Base-by-base conservation (phyloP, 2,888 invertebrate genomes). In the Atethmia centrago region DNA sequence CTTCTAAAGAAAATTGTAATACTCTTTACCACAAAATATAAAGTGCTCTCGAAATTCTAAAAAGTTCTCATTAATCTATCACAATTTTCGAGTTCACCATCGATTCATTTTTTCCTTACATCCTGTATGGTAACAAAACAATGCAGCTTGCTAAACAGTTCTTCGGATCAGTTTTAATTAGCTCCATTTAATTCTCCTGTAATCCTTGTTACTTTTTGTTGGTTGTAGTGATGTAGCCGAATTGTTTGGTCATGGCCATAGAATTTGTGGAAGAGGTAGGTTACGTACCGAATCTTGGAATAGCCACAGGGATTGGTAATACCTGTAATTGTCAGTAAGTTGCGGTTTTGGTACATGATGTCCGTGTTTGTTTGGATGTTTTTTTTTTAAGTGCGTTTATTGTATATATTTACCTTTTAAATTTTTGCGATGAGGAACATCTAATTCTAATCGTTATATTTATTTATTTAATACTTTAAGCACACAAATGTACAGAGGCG, bases 101-200 rank as follows among this genome's bases (percentile, higher is more conserved):
- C 16, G 9, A 58, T 56, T 12, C 16, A 25, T 71, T 73, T 77
- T 84, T 77, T 65, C 61, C 36, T 59, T 2, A 85, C 84, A 84
- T 77, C 83, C 81, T 84, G 80, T 82, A 77, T 69, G 82, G 82
- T 55, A 74, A 68, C 40, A 87, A 86, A 79, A 89, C 88, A 90
- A 91, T 88, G 89, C 90, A 90, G 87, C 90, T 91, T 90, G 91
- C 90, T 85, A 91, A 90, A 88, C 87, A 85, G 89, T 90, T 92
- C 91, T 92, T 88, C 81, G 79, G 83, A 67, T 85, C 84, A 69
- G 82, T 91, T 91, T 91, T 93, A 94, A 94, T 93, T 92, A 91
- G 88, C 85, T 91, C 88, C 84, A 91, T 93, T 93, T 90, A 92
- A 92, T 92, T 92, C 90, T 88, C 89, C 87, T 92, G 91, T 92